A percentile compares a stretch with the other conserved stretches of the same genome.
Evolutionary conservation across 2,797 vertebrate genomes (phyloP).

Genomic region (Monodelphis domestica): DNA sequence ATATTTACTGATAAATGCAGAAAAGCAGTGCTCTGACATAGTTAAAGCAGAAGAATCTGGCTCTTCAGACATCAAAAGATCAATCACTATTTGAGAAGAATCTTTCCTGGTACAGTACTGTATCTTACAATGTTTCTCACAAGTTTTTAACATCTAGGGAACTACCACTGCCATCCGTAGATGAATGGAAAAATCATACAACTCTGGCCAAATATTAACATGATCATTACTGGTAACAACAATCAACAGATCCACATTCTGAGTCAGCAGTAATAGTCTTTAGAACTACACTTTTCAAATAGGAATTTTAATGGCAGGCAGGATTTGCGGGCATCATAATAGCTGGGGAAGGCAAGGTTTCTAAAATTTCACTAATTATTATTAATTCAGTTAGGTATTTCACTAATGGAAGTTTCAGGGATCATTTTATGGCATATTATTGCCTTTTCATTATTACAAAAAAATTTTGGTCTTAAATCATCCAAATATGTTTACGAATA

Average conservation of each 20-base stretch:
- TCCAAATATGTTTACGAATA: background rate
- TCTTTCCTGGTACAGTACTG: too few species aligned
- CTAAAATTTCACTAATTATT: background rate
- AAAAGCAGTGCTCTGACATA: background rate
- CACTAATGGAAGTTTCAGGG: background rate
- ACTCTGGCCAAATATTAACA: background rate
- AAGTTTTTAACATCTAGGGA: too few species aligned
- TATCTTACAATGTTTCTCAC: too few species aligned
- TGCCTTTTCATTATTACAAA: background rate
- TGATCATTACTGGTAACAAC: background rate
- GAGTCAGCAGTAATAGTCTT: background rate
- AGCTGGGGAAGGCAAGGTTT: background rate
- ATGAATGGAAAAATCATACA: too few species aligned
- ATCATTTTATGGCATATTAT: background rate
- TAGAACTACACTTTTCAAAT: background rate
- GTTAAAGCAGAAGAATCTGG: background rate
- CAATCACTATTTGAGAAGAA: too few species aligned
- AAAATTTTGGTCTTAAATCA: conserved; percentile 31
- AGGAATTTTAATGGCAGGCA: background rate
- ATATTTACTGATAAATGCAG: background rate
- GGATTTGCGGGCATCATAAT: background rate
- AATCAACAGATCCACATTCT: background rate
- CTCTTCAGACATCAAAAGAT: background rate
- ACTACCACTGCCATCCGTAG: too few species aligned
- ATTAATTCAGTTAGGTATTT: background rate